Conservation (phyloP, 2,113 vertebrate genomes). For the Xerus inauris region DNA sequence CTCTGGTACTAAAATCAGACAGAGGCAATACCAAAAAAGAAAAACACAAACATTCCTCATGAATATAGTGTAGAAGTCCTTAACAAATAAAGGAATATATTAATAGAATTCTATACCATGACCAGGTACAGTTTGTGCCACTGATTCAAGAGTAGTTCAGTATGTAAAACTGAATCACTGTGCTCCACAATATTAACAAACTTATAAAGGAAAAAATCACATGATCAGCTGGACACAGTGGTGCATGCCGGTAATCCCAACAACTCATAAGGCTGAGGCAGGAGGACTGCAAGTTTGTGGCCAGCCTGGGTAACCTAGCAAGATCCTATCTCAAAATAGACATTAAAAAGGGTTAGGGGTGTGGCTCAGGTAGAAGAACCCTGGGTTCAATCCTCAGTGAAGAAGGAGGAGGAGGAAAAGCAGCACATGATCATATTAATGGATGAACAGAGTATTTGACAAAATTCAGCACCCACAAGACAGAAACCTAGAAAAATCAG, state of each 20-base stretch:
- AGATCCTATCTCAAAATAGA: no score
- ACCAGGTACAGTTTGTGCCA: neutral
- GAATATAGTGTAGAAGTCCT: neutral
- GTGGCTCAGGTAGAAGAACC: no score
- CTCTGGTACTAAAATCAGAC: neutral
- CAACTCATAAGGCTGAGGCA: no score
- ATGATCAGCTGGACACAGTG: neutral
- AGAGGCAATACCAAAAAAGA: neutral
- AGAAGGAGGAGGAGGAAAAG: no score
- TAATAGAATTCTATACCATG: neutral
- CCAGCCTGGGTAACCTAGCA: no score
- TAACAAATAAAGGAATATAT: neutral
- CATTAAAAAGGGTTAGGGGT: no score
- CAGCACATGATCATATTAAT: neutral
- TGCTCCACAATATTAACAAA: neutral
- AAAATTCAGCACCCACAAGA: neutral
- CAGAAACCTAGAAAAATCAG: neutral
- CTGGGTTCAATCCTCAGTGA: no score
- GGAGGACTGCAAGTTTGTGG: no score
- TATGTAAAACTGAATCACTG: neutral
- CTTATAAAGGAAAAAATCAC: neutral
- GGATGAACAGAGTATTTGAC: neutral
- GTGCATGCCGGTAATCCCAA: no score
- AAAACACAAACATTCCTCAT: neutral
- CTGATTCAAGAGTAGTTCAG: neutral